phyloP scores from a whole-genome alignment of 2,888 invertebrate genomes.

The Apodemia hepburni region DNA sequence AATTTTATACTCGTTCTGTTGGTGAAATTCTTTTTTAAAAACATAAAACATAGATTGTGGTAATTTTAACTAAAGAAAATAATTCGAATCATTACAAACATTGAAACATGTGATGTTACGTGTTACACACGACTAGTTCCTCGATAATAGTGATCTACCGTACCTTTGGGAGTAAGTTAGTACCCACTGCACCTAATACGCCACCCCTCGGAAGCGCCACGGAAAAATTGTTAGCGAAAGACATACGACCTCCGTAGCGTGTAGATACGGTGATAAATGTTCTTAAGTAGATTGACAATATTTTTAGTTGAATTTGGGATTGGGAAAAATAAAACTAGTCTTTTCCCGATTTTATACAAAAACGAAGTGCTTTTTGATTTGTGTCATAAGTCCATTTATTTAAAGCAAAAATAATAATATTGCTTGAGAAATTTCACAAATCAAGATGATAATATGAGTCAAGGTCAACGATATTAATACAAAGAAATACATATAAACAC shows the following conservation, averaged over 20 bases:
- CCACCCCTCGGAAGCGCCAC: slow-evolving; percentile 42
- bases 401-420: neutral
- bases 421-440: too few species aligned
- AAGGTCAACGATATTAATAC: too few species aligned
- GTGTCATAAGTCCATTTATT: neutral
- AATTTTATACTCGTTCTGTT: too few species aligned
- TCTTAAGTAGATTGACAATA: slow-evolving; percentile 30
- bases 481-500: too few species aligned
- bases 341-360: neutral
- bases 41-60: too few species aligned
- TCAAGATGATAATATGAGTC: too few species aligned
- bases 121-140: slow-evolving; percentile 48
- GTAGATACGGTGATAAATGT: slow-evolving; percentile 36
- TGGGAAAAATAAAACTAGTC: neutral
- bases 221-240: slow-evolving; percentile 45
- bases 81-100: slow-evolving; percentile 36
- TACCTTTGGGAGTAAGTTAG: slow-evolving; percentile 45
- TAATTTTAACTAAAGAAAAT: slow-evolving; percentile 34
- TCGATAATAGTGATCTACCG: slow-evolving; percentile 72
- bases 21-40: too few species aligned
- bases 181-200: slow-evolving; percentile 38
- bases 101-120: slow-evolving; percentile 39
- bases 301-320: slow-evolving; percentile 23
- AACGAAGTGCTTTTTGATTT: neutral
- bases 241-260: slow-evolving; percentile 39